A percentile compares a stretch with the other conserved stretches of the same genome.
Evolutionary conservation across 1,140 invertebrate species (phyloP).

Genomic region (Zaprionus kolodkinae): DNA sequence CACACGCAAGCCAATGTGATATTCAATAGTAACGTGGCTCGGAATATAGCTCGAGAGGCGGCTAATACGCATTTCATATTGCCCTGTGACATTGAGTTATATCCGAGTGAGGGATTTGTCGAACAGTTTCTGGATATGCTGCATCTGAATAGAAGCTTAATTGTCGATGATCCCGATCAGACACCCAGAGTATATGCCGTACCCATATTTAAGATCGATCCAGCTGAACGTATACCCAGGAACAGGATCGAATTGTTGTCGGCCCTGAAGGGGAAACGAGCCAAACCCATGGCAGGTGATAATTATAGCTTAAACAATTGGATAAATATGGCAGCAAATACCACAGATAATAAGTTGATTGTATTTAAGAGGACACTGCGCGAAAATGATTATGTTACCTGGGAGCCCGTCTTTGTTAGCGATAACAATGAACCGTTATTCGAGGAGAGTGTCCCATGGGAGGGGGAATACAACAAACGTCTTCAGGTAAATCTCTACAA

Average conservation of each 20-base stretch:
- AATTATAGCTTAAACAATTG: no score
- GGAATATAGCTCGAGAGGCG: slow-evolving; percentile 85
- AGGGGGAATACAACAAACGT: slow-evolving; percentile 95
- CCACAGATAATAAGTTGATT: slow-evolving; percentile 87
- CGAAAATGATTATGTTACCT: slow-evolving; percentile 89
- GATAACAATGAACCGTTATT: slow-evolving; percentile 94
- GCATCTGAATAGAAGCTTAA: slow-evolving; percentile 87
- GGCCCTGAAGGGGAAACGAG: slow-evolving; percentile 89
- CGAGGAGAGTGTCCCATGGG: slow-evolving; percentile 94
- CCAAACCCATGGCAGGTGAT: slow-evolving; percentile 60
- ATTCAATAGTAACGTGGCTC: slow-evolving; percentile 94
- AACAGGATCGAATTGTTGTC: slow-evolving; percentile 89
- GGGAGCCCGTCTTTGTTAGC: slow-evolving; percentile 96
- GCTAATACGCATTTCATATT: slow-evolving; percentile 93
- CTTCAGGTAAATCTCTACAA: slow-evolving; percentile 91
- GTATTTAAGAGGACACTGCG: slow-evolving; percentile 92
- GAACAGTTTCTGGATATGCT: slow-evolving; percentile 92
- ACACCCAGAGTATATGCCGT: slow-evolving; percentile 60
- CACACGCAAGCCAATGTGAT: slow-evolving; percentile 90
- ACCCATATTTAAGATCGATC: slow-evolving; percentile 69
- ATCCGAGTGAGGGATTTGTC: slow-evolving; percentile 91
- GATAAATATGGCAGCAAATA: slow-evolving; percentile 75
- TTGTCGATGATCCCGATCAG: slow-evolving; percentile 30
- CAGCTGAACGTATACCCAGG: slow-evolving; percentile 85
- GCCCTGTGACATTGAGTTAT: slow-evolving; percentile 94